Conservation (phyloP, 2,797 vertebrate genomes). For the Limosa lapponica region DNA sequence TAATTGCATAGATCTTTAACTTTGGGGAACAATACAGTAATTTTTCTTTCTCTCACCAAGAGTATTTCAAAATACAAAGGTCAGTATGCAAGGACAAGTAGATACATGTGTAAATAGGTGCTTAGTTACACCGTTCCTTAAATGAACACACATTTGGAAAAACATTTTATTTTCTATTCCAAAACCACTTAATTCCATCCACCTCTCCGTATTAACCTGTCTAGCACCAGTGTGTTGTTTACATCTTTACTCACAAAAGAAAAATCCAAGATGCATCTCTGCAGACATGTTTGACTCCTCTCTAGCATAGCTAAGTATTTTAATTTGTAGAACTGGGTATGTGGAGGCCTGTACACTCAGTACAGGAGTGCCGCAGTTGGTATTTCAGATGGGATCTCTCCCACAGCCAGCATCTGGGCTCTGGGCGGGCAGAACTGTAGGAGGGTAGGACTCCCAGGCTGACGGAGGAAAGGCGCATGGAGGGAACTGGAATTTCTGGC, state of each 20-base stretch:
- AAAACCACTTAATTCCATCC: not conserved
- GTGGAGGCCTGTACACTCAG: not conserved
- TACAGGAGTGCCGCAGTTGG: accelerated
- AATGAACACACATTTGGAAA: not conserved
- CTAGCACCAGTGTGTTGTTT: not conserved
- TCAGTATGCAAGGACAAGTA: not conserved
- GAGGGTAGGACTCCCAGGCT: not conserved
- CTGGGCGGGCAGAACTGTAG: not conserved
- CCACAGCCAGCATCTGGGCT: not conserved
- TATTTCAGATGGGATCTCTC: not conserved
- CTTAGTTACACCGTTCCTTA: not conserved
- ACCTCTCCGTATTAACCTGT: not conserved
- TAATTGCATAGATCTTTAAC: not conserved
- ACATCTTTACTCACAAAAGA: not conserved
- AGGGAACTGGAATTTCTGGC: not conserved
- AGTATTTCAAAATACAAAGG: not conserved
- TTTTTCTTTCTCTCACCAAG: not conserved
- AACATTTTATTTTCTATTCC: not conserved
- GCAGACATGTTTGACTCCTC: not conserved
- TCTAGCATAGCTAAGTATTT: not conserved
- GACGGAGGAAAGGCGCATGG: not conserved
- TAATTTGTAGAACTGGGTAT: not conserved
- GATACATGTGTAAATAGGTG: not conserved
- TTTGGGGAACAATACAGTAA: not conserved
- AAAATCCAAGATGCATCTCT: not conserved